Conservation (phyloP, 1,140 invertebrate genomes). For the Hylaeus anthracinus region DNA sequence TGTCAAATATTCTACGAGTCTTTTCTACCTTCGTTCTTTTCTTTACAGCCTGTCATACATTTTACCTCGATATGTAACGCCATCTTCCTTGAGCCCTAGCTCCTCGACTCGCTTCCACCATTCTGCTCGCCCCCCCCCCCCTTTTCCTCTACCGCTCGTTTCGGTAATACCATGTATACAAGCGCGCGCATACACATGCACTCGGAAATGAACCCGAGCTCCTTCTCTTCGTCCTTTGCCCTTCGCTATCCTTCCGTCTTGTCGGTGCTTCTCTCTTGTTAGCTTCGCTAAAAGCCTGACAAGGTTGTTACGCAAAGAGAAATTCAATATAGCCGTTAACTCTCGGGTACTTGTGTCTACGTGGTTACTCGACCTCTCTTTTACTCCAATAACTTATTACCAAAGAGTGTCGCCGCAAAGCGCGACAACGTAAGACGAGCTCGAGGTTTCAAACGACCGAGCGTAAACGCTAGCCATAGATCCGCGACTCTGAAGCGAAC, state of each 20-base stretch:
- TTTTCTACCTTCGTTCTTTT: conserved; percentile 27
- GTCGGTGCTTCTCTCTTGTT: conserved; percentile 35
- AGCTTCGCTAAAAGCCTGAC: conserved; percentile 58
- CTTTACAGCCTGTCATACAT: conserved; percentile 28
- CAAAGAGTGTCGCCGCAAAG: neutral
- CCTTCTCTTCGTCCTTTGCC: conserved; percentile 29
- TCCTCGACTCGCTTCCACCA: neutral
- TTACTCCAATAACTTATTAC: conserved; percentile 51
- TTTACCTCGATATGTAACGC: neutral
- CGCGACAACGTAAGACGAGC: neutral
- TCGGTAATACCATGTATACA: conserved; percentile 27
- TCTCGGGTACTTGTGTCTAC: conserved; percentile 57
- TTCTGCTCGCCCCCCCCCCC: neutral
- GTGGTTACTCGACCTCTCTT: conserved; percentile 43
- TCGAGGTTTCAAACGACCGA: neutral
- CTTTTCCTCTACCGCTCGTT: neutral
- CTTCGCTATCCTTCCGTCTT: conserved; percentile 18
- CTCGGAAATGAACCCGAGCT: conserved; percentile 58
- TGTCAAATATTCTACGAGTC: neutral
- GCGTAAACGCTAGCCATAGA: no score
- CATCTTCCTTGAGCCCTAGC: neutral
- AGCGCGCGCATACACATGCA: conserved; percentile 42
- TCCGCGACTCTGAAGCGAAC: no score
- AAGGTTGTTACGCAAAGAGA: conserved; percentile 61
- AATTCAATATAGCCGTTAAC: conserved; percentile 69